phyloP scores from a whole-genome alignment of 1,140 invertebrate species.

The Bombus confusus region DNA sequence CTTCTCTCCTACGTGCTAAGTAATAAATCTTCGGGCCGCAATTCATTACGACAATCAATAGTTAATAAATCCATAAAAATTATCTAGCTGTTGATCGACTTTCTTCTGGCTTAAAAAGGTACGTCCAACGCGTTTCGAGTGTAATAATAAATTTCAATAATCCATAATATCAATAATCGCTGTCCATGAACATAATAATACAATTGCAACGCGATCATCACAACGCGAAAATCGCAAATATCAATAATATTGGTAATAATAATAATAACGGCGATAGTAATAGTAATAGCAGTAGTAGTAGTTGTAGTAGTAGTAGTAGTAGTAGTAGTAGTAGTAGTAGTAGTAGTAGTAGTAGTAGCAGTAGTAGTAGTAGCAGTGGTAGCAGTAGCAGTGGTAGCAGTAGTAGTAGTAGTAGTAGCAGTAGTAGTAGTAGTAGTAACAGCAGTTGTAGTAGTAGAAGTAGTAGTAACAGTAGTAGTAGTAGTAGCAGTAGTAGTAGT shows the following conservation, averaged over 20 bases:
- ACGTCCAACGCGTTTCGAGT: conserved; percentile 42
- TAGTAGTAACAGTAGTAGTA: conserved; percentile 57
- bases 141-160: conserved; percentile 75
- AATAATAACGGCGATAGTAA: conserved; percentile 56
- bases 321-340: fast-evolving
- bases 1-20: conserved; percentile 72
- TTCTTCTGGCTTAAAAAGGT: conserved; percentile 66
- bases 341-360: fast-evolving
- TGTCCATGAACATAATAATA: conserved; percentile 46
- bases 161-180: conserved; percentile 64
- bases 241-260: conserved; percentile 51
- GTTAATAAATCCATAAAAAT: conserved; percentile 70
- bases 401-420: conserved; percentile 51
- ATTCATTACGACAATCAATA: conserved; percentile 55
- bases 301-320: no score
- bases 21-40: conserved; percentile 66
- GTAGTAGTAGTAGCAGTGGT: conserved; percentile 63
- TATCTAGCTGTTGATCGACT: conserved; percentile 55
- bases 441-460: conserved; percentile 50
- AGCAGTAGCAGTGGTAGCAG: conserved; percentile 23
- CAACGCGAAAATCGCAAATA: conserved; percentile 47
- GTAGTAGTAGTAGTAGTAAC: conserved; percentile 57
- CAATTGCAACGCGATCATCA: conserved; percentile 56
- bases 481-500: conserved; percentile 39
- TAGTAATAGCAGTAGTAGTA: conserved; percentile 50